Evolutionary conservation across 1,140 invertebrate genomes (phyloP), one percentile per base, ranked within the genome.

Genomic region (Cepaea nemoralis): DNA sequence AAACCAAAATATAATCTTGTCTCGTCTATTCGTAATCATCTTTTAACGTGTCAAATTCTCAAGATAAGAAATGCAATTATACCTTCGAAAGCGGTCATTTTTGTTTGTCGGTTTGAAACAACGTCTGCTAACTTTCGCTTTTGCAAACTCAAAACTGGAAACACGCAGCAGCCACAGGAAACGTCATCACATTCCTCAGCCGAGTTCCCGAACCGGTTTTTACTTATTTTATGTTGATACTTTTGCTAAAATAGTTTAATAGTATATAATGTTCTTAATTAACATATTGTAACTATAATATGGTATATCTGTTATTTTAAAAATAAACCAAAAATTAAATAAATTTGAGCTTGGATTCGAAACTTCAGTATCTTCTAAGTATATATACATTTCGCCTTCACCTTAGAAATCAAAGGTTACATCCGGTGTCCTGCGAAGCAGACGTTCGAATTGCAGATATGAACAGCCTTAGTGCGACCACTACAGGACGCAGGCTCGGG

Each of bases 31-130:
- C n/a, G n/a, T n/a, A n/a, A n/a, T n/a, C n/a, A n/a, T n/a, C n/a
- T n/a, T n/a, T n/a, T n/a, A n/a, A n/a, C n/a, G n/a, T n/a, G n/a
- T n/a, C n/a, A n/a, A n/a, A n/a, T n/a, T n/a, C n/a, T n/a, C n/a
- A n/a, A n/a, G n/a, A n/a, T n/a, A n/a, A n/a, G n/a, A 45, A 45
- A 16, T 45, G 42, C 14, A 55, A n/a, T 24, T n/a, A 22, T 55
- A 55, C 50, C 50, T 55, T 55, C 50, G 50, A 55, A 55, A 12
- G 50, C 50, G 24, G 50, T 55, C 50, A 55, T 55, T 55, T 55
- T 55, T 39, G 0, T 16, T 70, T n/a, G 22, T 35, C 39, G n/a
- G 14, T 48, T 14, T 27, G 35, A 45, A 31, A 22, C 3, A 5
- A 22, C 50, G 12, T n/a, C n/a, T 55, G 12, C 3, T 24, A 55